These are phyloP conservation scores for Dryoscopus gambensis DNA, from an alignment of 2,113 vertebrate species.

Conservation along the genomic window DNA sequence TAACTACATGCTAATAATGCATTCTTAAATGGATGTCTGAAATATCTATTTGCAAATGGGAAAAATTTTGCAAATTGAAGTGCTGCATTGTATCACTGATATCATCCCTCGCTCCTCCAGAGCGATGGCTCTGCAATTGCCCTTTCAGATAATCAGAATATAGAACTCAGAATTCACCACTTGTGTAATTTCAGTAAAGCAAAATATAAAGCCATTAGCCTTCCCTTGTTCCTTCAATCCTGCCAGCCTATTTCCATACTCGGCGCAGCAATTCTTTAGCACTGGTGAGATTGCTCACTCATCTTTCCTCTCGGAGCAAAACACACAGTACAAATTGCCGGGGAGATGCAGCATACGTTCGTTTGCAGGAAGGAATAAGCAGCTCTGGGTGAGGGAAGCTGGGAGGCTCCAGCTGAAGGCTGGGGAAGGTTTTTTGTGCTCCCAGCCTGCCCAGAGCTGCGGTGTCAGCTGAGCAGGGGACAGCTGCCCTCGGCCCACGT, in stretches of 20 bases:
- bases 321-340: neutral
- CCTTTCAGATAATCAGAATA: conserved; percentile 21
- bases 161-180: neutral
- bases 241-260: neutral
- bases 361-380: neutral
- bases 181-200: neutral
- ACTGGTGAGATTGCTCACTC: neutral
- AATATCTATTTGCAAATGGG: neutral
- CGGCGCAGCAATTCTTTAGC: neutral
- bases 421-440: neutral
- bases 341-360: neutral
- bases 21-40: neutral
- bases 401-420: neutral
- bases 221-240: neutral
- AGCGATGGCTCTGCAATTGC: neutral
- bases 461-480: accelerated
- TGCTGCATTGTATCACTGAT: neutral
- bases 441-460: neutral
- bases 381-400: neutral
- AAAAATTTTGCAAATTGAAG: neutral
- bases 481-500: accelerated
- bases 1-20: neutral
- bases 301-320: neutral
- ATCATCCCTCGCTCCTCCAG: neutral
- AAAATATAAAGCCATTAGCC: conserved; percentile 34